Base-by-base conservation (phyloP, 2,797 vertebrate genomes). In the Coregonus ussuriensis region DNA sequence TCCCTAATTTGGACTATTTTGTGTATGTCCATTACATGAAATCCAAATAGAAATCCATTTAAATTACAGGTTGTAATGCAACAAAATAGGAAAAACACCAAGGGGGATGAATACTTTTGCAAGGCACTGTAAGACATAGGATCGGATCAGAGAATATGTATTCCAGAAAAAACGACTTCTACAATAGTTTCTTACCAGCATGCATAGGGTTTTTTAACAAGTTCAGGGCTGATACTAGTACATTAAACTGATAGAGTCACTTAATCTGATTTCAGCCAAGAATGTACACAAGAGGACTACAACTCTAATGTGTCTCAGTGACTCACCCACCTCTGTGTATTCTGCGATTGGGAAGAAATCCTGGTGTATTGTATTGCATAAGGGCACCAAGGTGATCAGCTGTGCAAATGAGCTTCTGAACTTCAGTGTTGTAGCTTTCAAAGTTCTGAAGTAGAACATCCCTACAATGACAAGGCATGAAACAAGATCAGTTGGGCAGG, bases 281-380 rank as follows among this genome's bases (percentile, higher is more conserved):
- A 59, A 62, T n/a, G 56, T 59, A 18, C 56, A 21, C 1, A 25
- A 25, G 25, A 25, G 25, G 25, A 25, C 25, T 25, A 59, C n/a
- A 63, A 63, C 21, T 25, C 59, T 1, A 63, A 6, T 5, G 5
- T 6, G 21, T 25, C 59, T 63, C n/a, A 3, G n/a, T 0, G 5
- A 11, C 59, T 13, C 59, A 63, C 59, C 21, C 93, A 99, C 98
- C 98, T 97, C 98, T 96, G 91, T 99, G 97, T 90, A 99, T 95
- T 84, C 98, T 96, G 85, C 90, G 95, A 91, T 98, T 99, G 18
- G 97, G 96, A 80, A 99, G 91, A 89, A 99, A 99, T 21, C 98
- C 98, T 0, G 96, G 95, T 0, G 97, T 98, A 89, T 98, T 96
- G 37, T 98, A 99, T 56, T 99, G 98, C 97, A 99, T 99, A 79